phyloP scores from a whole-genome alignment of 2,797 vertebrate species.

The Natrix natrix region DNA sequence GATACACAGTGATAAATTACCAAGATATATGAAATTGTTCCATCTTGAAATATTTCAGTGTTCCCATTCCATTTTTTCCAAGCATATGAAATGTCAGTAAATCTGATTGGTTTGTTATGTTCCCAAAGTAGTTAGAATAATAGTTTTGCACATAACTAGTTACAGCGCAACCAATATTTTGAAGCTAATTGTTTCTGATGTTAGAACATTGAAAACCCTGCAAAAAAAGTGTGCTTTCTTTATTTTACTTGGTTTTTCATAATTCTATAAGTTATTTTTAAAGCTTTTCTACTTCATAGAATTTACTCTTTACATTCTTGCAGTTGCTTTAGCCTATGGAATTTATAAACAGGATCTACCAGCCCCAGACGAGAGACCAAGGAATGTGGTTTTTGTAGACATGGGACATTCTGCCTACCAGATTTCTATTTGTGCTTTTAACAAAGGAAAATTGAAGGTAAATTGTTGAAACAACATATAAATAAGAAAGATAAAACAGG shows the following conservation, averaged over 20 bases:
- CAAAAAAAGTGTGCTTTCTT: neutral
- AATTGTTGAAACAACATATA: neutral
- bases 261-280: neutral
- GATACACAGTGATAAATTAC: neutral
- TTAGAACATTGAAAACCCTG: neutral
- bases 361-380: constrained; percentile 75
- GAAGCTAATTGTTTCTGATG: neutral
- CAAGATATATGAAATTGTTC: neutral
- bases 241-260: neutral
- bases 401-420: constrained; percentile 81
- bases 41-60: neutral
- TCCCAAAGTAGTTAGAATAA: neutral
- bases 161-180: neutral
- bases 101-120: neutral
- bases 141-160: neutral
- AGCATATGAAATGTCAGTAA: neutral
- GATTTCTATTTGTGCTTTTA: constrained; percentile 78
- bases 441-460: constrained; percentile 82
- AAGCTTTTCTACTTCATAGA: neutral
- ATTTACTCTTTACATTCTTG: constrained; percentile 25
- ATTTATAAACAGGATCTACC: constrained; percentile 82
- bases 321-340: constrained; percentile 79
- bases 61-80: neutral
- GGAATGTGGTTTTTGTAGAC: constrained; percentile 78
- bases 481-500: neutral